Evolutionary conservation across 2,113 vertebrate species (phyloP).

Genomic region (Erythrocercus mccallii): DNA sequence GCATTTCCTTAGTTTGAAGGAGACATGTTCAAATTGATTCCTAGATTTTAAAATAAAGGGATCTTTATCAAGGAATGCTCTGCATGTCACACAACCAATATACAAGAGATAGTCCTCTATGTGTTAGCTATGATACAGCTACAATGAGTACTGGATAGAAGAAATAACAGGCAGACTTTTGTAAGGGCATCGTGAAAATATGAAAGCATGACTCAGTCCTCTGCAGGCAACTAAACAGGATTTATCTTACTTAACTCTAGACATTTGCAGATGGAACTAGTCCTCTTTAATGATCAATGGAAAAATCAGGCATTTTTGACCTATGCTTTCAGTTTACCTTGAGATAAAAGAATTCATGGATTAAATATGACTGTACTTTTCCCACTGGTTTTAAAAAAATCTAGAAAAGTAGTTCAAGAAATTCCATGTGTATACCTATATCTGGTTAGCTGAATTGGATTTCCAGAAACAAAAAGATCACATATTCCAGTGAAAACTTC

Average conservation of each 20-base stretch:
- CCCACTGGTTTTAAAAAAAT: not conserved
- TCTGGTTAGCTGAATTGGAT: not conserved
- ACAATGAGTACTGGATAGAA: not conserved
- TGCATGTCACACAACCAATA: not conserved
- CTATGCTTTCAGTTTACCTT: not conserved
- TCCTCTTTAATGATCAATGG: not conserved
- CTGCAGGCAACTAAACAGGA: not conserved
- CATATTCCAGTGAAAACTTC: not conserved
- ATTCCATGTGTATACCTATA: rapidly evolving
- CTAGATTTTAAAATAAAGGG: not conserved
- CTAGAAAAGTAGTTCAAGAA: not conserved
- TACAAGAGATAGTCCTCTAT: not conserved
- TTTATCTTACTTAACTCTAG: not conserved
- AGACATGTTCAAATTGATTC: not conserved
- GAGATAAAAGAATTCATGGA: not conserved
- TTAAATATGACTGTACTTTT: not conserved
- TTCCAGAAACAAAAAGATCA: not conserved
- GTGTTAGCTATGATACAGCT: not conserved
- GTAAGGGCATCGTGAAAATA: not conserved
- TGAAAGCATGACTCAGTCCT: not conserved
- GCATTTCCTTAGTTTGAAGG: not conserved
- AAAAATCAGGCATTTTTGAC: not conserved
- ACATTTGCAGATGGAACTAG: not conserved
- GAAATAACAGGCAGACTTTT: not conserved
- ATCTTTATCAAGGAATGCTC: not conserved